Conservation (phyloP, 2,888 invertebrate species). For the Dasysyrphus tricinctus region DNA sequence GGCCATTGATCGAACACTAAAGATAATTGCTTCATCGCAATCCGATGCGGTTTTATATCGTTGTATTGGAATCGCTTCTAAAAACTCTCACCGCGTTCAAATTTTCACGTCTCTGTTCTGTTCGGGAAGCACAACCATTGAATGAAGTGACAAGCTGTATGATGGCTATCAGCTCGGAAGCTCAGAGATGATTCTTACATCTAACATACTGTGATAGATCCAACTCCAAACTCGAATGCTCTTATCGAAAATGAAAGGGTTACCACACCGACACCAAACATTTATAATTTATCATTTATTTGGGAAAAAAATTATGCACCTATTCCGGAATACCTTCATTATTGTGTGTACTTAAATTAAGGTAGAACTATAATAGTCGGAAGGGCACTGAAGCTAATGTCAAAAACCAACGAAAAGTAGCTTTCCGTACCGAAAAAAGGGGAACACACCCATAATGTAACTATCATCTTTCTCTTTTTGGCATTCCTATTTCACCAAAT, state of each 20-base stretch:
- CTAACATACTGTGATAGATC: background rate
- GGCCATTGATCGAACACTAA: conserved; percentile 58
- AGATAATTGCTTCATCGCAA: conserved; percentile 66
- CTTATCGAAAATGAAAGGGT: background rate
- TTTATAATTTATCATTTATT: background rate
- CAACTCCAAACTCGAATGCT: background rate
- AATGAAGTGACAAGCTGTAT: background rate
- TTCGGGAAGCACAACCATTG: background rate
- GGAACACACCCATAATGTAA: too few relatives aligned
- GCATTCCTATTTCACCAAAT: too few relatives aligned
- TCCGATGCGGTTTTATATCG: conserved; percentile 63
- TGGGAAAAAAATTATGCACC: background rate
- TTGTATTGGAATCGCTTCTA: conserved; percentile 40
- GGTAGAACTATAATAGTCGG: too few relatives aligned
- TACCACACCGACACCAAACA: background rate
- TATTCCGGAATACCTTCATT: too few relatives aligned
- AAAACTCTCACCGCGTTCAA: background rate
- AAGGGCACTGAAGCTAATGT: too few relatives aligned
- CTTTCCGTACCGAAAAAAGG: too few relatives aligned
- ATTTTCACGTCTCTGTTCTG: background rate
- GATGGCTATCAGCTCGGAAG: background rate
- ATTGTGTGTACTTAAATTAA: too few relatives aligned
- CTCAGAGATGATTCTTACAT: background rate
- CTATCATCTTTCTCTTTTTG: too few relatives aligned
- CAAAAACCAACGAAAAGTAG: too few relatives aligned